These are phyloP conservation scores for Phytoseiulus persimilis DNA, from an alignment of 2,888 invertebrate species.

Conservation along the genomic window DNA sequence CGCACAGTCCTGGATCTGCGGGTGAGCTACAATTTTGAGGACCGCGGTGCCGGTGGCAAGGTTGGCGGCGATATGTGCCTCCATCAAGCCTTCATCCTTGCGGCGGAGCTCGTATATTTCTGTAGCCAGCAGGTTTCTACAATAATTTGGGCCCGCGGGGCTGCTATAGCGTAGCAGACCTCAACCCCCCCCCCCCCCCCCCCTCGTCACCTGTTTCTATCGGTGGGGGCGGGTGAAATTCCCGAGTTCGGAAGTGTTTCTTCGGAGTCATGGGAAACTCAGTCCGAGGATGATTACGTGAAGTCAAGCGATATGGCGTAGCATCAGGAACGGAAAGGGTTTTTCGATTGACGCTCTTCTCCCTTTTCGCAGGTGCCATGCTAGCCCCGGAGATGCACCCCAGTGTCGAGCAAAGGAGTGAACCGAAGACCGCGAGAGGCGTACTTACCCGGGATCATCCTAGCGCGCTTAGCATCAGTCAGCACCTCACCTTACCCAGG, in stretches of 20 bases:
- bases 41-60: not conserved
- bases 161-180: not conserved
- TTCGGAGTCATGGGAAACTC: too few species aligned
- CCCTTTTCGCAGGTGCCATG: conserved; percentile 18
- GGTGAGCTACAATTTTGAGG: not conserved
- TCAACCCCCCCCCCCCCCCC: too few species aligned
- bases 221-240: too few species aligned
- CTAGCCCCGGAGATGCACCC: conserved; percentile 39
- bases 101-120: not conserved
- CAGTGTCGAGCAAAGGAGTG: conserved; percentile 39
- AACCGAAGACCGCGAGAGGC: conserved; percentile 38
- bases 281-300: too few species aligned
- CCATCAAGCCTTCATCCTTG: not conserved
- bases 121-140: not conserved
- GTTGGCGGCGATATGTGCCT: not conserved
- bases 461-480: conserved; percentile 37
- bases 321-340: not conserved
- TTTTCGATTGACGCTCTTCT: not conserved
- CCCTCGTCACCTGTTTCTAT: too few species aligned
- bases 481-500: conserved; percentile 36
- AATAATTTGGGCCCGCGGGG: not conserved
- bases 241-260: too few species aligned
- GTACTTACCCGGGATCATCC: conserved; percentile 35
- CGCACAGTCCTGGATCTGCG: not conserved
- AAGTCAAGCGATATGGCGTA: too few species aligned